A percentile compares a stretch with the other conserved stretches of the same genome.
Conservation (phyloP, 2,888 invertebrate species). For the Sesamia inferens region DNA sequence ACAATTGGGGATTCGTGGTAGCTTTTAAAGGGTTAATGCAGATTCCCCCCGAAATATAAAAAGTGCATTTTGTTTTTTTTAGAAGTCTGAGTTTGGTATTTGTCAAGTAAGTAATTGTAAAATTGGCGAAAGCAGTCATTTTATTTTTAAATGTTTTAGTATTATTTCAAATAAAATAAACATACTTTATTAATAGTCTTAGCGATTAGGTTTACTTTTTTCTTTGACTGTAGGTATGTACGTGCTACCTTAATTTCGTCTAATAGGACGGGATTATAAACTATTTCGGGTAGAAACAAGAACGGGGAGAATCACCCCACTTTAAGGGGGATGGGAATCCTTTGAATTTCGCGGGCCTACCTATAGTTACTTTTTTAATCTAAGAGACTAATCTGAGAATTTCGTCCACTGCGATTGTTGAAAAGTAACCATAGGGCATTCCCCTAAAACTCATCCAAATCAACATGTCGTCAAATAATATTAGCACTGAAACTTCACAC, state of each 20-base stretch:
- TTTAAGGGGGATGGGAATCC: background rate
- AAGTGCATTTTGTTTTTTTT: background rate
- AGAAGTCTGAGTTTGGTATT: background rate
- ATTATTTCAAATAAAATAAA: background rate
- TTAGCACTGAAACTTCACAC: constrained; percentile 4
- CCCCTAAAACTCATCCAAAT: background rate
- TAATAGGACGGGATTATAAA: background rate
- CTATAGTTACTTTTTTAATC: too few species aligned
- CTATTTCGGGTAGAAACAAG: background rate
- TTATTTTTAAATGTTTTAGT: background rate
- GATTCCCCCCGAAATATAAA: background rate
- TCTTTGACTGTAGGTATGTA: background rate
- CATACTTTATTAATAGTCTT: background rate
- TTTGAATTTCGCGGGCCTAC: background rate
- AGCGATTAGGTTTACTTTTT: background rate
- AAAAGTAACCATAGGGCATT: too few species aligned
- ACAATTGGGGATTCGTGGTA: constrained; percentile 11
- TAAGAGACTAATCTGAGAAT: too few species aligned
- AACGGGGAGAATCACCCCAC: background rate
- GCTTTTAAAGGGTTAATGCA: background rate
- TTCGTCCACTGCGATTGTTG: too few species aligned
- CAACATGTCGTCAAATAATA: constrained; percentile 4
- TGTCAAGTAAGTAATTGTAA: background rate
- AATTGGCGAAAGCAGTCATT: background rate
- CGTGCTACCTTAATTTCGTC: background rate